Conservation (phyloP, 2,888 invertebrate genomes). For the Drosophila kuntzei region DNA sequence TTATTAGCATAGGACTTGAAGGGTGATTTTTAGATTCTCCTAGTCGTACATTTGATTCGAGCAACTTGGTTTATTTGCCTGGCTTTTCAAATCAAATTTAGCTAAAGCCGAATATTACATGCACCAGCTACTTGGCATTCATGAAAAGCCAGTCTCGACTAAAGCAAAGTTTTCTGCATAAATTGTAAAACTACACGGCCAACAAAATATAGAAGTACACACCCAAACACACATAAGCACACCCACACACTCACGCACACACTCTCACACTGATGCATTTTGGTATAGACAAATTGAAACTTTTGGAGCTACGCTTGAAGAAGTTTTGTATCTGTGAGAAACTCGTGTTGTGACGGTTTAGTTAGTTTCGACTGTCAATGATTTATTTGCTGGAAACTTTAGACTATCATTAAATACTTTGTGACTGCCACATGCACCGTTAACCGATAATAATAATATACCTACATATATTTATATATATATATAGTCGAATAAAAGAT, state of each 20-base stretch:
- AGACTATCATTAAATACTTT: slow-evolving; percentile 41
- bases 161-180: slow-evolving; percentile 53
- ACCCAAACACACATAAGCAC: slow-evolving; percentile 24
- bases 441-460: slow-evolving; percentile 13
- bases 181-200: slow-evolving; percentile 47
- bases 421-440: slow-evolving; percentile 8
- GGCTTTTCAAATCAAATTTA: slow-evolving; percentile 64
- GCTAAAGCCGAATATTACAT: slow-evolving; percentile 45
- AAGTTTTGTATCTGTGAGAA: slow-evolving; percentile 67
- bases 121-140: slow-evolving; percentile 42
- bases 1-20: slow-evolving; percentile 31
- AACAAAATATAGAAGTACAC: slow-evolving; percentile 50
- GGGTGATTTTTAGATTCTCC: slow-evolving; percentile 24
- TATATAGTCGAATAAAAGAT: slow-evolving; percentile 1
- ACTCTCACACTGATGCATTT: slow-evolving; percentile 1
- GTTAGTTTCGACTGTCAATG: slow-evolving; percentile 48
- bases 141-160: slow-evolving; percentile 31
- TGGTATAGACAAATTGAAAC: slow-evolving; percentile 69
- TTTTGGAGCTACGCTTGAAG: slow-evolving; percentile 67
- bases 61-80: slow-evolving; percentile 47
- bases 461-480: neutral
- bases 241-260: slow-evolving; percentile 11
- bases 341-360: slow-evolving; percentile 31
- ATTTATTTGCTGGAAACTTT: slow-evolving; percentile 53
- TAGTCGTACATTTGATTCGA: neutral